phyloP scores from a whole-genome alignment of 2,797 vertebrate genomes.

The Carcharodon carcharias region DNA sequence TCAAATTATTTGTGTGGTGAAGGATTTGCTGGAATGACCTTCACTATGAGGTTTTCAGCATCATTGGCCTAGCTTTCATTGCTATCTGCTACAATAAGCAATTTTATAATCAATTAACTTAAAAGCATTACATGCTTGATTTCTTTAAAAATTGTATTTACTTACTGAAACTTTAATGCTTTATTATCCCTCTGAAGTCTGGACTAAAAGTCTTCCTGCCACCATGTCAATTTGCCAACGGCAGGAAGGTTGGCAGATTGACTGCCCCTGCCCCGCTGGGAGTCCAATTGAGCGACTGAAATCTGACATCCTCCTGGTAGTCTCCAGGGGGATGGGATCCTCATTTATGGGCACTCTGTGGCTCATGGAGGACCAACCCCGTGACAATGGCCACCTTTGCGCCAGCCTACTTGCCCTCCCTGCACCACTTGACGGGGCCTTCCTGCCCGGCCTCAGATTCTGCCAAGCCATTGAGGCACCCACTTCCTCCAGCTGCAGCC shows the following conservation, averaged over 20 bases:
- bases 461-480: background rate
- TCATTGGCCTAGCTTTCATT: no score
- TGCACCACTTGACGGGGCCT: background rate
- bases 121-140: background rate
- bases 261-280: background rate
- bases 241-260: background rate
- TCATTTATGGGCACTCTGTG: background rate
- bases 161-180: background rate
- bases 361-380: background rate
- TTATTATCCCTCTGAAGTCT: background rate
- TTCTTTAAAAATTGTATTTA: background rate
- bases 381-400: background rate
- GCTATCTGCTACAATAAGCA: background rate
- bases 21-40: background rate
- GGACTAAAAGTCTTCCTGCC: background rate
- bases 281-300: background rate
- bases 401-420: no score
- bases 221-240: no score
- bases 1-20: background rate
- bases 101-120: background rate
- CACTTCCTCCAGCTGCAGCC: no score
- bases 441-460: no score
- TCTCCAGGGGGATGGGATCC: background rate
- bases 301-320: background rate
- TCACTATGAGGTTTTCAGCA: background rate